Evolutionary conservation across 2,888 invertebrate species (phyloP), one percentile per base, ranked within the genome.

Genomic region (Apomyelois bistriatella): DNA sequence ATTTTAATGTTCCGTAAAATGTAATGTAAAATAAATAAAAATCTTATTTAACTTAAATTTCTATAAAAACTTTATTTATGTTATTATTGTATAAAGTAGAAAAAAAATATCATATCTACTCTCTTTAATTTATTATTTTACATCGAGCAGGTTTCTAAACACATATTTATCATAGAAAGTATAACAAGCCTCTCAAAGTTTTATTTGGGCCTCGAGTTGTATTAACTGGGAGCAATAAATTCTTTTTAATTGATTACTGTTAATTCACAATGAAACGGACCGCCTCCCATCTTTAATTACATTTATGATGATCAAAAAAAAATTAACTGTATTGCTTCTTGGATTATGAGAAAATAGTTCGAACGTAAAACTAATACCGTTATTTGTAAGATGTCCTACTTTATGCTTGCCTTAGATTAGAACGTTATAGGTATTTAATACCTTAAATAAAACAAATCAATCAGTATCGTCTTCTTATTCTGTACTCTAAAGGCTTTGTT

Each of bases 211-310:
- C 68, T 65, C 65, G 65, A 65, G 67, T 70, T 62, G 62, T 72
- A 75, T 73, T 71, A 74, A 72, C 70, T 65, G 60, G 60, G 57
- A 65, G 72, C 72, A 64, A 83, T 85, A 84, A 81, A 82, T 85
- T 82, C 70, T 60, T 78, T 82, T 82, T 77, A 81, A 84, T 83
- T 84, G 82, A 83, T 82, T 80, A 78, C 74, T 72, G 75, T 80
- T 82, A 82, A 82, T 84, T 79, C 70, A 79, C 77, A 77, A 78
- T 78, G 78, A 79, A 78, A 68, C 70, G 62, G 65, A 71, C 80
- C 76, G 80, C 79, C 81, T 76, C 66, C 66, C 65, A 65, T 68
- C 72, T 82, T 79, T 82, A 82, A 84, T 84, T 82, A 76, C 79
- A 68, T 84, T 82, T 84, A 77, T 74, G 74, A 75, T 78, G 69